Evolutionary conservation across 1,140 invertebrate species (phyloP), one percentile per base, ranked within the genome.

Genomic region (Aphis craccivora): DNA sequence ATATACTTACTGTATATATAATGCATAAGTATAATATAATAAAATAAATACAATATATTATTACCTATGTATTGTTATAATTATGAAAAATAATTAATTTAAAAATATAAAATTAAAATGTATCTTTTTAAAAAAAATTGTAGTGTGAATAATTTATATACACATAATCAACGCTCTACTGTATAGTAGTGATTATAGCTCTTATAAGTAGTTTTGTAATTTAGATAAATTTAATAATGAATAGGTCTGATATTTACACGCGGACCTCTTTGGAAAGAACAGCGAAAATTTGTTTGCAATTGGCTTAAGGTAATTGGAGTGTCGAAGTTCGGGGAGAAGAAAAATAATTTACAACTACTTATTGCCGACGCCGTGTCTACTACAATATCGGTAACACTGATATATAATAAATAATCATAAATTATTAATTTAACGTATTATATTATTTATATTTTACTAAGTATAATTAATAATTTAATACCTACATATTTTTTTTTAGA

Each of bases 191-290:
- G 30, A 48, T 89, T 23, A 40, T 93, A 67, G 23, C 94, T 94
- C 92, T 93, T 93, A 60, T 95, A 96, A 45, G 14, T 14, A 5
- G 6, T 76, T n/a, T 76, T 35, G 3, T n/a, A 67, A 67, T 11
- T 11, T 67, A 94, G 18, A 37, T 90, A 37, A 43, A 37, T 81
- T 81, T 51, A 51, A 76, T 76, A n/a, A 91, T 51, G 22, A 25
- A 11, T 40, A 98, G 98, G 98, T 90, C 95, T 98, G 11, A 97
- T 98, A 94, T 97, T 97, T 94, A 96, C 98, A 4, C 97, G 98
- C 95, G 98, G 98, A 1, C 95, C 96, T 9, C 94, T 97, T 35
- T 99, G 98, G 98, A 97, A 96, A 94, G 97, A 98, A 94, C 98
- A 98, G 94, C 96, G 98, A 48, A 97, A 96, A 94, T 97, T 98